phyloP scores from a whole-genome alignment of 2,888 invertebrate genomes.

The Melipona beecheii region DNA sequence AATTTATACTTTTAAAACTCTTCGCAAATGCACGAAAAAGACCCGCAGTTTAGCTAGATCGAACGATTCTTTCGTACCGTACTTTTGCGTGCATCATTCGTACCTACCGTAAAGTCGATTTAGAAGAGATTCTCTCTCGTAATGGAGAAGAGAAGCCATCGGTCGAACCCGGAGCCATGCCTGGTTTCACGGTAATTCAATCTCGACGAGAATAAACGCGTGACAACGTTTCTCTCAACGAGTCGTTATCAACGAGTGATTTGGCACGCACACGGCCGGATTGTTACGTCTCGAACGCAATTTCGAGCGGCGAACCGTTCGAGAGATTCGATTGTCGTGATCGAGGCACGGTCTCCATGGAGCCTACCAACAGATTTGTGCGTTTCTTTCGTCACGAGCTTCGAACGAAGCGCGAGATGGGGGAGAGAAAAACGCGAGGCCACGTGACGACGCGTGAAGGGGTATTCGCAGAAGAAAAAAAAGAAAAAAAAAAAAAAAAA shows the following conservation, averaged over 20 bases:
- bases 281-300: background rate
- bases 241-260: conserved; percentile 1
- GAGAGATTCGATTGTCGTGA: conserved; percentile 52
- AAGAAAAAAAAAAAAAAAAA: background rate
- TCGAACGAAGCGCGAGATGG: conserved; percentile 2
- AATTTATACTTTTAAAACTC: too few species aligned
- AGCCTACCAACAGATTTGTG: conserved; percentile 48
- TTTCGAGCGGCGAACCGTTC: background rate
- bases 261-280: background rate
- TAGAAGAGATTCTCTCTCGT: background rate
- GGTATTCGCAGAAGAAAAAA: conserved; percentile 49
- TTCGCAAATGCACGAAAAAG: too few species aligned
- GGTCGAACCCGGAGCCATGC: conserved; percentile 64
- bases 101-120: background rate
- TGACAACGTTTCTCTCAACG: too few species aligned
- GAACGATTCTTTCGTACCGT: background rate
- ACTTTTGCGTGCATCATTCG: background rate
- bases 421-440: background rate
- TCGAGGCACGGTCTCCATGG: conserved; percentile 47
- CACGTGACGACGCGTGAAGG: conserved; percentile 40
- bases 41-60: background rate
- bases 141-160: conserved; percentile 52
- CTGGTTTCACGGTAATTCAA: conserved; percentile 59
- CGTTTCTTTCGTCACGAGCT: conserved; percentile 27
- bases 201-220: background rate